Evolutionary conservation across 2,113 vertebrate species (phyloP), one percentile per base, ranked within the genome.

Genomic region (Apodemus speciosus): DNA sequence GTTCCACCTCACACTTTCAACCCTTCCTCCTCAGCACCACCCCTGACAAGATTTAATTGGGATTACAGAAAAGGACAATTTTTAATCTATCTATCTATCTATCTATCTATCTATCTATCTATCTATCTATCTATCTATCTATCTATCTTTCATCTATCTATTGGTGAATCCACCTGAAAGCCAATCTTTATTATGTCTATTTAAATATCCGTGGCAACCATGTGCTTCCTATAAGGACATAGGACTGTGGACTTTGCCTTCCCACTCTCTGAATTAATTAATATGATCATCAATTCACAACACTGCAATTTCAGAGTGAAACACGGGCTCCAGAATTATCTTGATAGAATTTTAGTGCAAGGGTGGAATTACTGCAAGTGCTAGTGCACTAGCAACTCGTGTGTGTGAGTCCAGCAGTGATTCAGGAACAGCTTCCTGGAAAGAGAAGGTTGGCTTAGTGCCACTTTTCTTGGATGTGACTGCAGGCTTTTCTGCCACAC

Each of bases 221-320:
- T 21, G 43, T 69, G 40, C 72, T 93, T 91, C 21, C 56, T 38
- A n/a, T 38, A 40, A n/a, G 77, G 38, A 66, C 10, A 27, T 6
- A 30, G 46, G 10, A 3, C 14, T 51, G 21, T 27, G 68, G 18
- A 25, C 21, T 72, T 20, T 40, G 53, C 53, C 85, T 90, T 77
- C 21, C n/a, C 32, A 43, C 53, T 87, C 71, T 94, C 43, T 64
- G 62, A 95, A 60, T 85, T 64, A 86, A 6, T n/a, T 84, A n/a
- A 89, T 77, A 20, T 76, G n/a, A 4, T 60, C 25, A 30, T 53
- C 21, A 43, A 40, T 18, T 32, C 27, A 30, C 38, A 71, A 62
- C 18, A 62, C 20, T 43, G 30, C 9, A 38, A 38, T 71, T 93
- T 95, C 25, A 64, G 83, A 46, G 62, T 20, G n/a, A 35, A 53